Percentiles rank a stretch among this genome's conserved stretches.
phyloP scores from a whole-genome alignment of 30 jellyfish, hydroid and myxozoan genomes.

The Hydra vulgaris region DNA sequence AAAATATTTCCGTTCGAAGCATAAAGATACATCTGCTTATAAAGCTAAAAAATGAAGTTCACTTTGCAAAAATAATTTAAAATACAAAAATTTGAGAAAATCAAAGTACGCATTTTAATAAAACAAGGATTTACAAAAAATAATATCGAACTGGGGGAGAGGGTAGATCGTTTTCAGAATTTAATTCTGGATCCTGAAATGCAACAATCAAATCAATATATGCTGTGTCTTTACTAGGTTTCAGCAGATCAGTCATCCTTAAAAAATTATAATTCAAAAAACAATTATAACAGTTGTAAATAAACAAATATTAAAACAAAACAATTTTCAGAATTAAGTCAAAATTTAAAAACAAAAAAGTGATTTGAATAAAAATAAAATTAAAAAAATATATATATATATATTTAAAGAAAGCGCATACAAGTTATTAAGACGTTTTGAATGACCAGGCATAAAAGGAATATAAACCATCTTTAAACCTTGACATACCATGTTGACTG shows the following conservation, averaged over 20 bases:
- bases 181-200: slow-evolving; percentile 33
- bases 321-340: not conserved
- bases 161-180: slow-evolving; percentile 50
- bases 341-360: not conserved
- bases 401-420: too few relatives aligned
- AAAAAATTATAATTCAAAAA: not conserved
- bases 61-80: too few relatives aligned
- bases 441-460: slow-evolving; percentile 66
- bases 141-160: slow-evolving; percentile 76
- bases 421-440: slow-evolving; percentile 30
- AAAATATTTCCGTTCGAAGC: too few relatives aligned
- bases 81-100: too few relatives aligned
- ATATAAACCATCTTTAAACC: slow-evolving; percentile 58
- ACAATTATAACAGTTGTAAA: not conserved
- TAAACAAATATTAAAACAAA: not conserved
- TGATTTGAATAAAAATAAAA: not conserved
- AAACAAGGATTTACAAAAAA: too few relatives aligned
- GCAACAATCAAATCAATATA: slow-evolving; percentile 63
- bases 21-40: too few relatives aligned
- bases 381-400: slow-evolving; percentile 8
- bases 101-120: too few relatives aligned
- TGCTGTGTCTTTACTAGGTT: slow-evolving; percentile 19
- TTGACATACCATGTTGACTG: slow-evolving; percentile 49
- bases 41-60: too few relatives aligned
- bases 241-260: slow-evolving; percentile 52